Base-by-base conservation (phyloP, 2,113 vertebrate species). In the Ciconia maguari region DNA sequence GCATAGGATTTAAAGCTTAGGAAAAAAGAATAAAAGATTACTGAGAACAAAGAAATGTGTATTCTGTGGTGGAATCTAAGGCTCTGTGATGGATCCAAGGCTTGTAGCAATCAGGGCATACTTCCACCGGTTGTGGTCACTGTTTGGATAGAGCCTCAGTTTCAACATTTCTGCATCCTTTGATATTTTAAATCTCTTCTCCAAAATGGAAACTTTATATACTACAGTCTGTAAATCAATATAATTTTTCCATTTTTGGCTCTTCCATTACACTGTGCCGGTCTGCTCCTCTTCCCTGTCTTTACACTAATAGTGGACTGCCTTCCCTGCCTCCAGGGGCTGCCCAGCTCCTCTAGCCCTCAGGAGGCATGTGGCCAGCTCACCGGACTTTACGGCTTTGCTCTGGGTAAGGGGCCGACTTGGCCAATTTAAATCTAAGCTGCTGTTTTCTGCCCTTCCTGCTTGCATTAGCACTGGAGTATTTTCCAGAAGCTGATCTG, bases 191-290 rank as follows among this genome's bases (percentile, higher is more conserved):
- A 88, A 9, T 86, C 20, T 76, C 52, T 42, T 75, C 32, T 85
- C 34, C 25, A 60, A 72, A 92, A 72, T 36, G 29, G 13, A 72
- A 93, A 68, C 16, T 3, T n/a, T 10, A 18, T 66, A 13, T 21
- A 34, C 46, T 42, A 7, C 16, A 48, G 5, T 61, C 34, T 65
- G 8, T 54, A 54, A 74, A 84, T 24, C 1, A 0, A 57, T 58
- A 29, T 0, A 34, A 4, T n/a, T 69, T 92, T 71, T 70, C 27
- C 4, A 7, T 13, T 77, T 93, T 69, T 18, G 34, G 1, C 34
- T 89, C 30, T 54, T 64, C n/a, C 42, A 4, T 82, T 58, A n/a
- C 9, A 13, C 8, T 21, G 0, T 44, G 15, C 9, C 2, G 0
- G 15, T 52, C 66, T 93, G 24, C 7, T 75, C 10, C 11, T 76